Evolutionary conservation across 1,140 invertebrate genomes (phyloP), one percentile per base, ranked within the genome.

Genomic region (Steinernema feltiae): DNA sequence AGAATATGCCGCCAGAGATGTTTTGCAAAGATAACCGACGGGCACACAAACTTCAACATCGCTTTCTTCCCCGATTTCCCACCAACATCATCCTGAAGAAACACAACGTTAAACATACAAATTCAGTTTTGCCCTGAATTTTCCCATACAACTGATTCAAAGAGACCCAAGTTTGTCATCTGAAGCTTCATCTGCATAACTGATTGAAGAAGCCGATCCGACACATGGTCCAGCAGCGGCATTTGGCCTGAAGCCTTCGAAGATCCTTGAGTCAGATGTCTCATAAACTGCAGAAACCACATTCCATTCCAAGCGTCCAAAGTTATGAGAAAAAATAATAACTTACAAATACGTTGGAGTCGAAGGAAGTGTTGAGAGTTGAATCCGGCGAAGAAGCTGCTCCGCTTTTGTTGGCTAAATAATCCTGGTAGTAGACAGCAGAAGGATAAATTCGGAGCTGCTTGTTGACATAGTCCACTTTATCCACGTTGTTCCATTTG

Each of bases 401-500:
- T 63, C 15, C 53, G 53, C 53, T 63, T 27, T 63, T 63, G 12
- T 12, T 27, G 2, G 53, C 24, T 7, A 63, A 21, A 27, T 63
- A 63, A 15, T 63, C 53, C 24, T 63, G 63, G 7, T 41, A 30
- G 73, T 80, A 80, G 17, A n/a, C 27, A 2, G 73, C 74, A 1
- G 71, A 72, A n/a, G 80, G 79, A 24, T 76, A 73, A 29, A 81
- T 70, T 17, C 79, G 76, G 24, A 81, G 75, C 48, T 81, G 79
- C 69, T 80, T 80, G 32, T 77, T 75, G 17, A 70, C 53, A 29
- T 81, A 81, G 69, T 81, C 80, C 27, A 81, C 72, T 73, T 81
- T 81, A 1, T 46, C 29, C 2, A 81, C 46, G 30, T 81, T 53
- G 27, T 35, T 71, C 95, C 95, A 98, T 82, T 93, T 92, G 88